Evolutionary conservation across 2,888 invertebrate species (phyloP), one percentile per base, ranked within the genome.

Genomic region (Parelbella ahira): DNA sequence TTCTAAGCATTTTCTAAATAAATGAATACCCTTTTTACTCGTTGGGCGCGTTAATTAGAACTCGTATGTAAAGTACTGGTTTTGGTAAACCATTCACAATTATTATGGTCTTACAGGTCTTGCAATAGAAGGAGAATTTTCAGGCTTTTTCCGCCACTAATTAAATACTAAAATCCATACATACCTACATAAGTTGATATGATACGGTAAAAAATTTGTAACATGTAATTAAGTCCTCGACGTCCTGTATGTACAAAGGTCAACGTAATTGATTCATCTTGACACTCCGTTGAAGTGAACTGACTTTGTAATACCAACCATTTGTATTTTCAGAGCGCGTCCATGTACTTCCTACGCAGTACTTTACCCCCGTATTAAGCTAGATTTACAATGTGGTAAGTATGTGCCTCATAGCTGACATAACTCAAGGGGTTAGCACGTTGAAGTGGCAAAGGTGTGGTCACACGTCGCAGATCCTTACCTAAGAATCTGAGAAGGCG

Each of bases 21-120:
- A 36, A 36, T 18, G 24, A 36, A 15, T 25, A 25, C 36, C 36
- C 36, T 18, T 13, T 36, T 34, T 11, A 15, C 33, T 13, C n/a
- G 10, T 24, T 6, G 24, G 20, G 10, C 4, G n/a, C n/a, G n/a
- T n/a, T 25, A 12, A 36, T 36, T 18, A 25, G 18, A 25, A 7
- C 4, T 15, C 12, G 10, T 8, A 18, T 34, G 13, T 32, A 27
- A 12, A 13, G 13, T 5, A 10, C 25, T n/a, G n/a, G n/a, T n/a
- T n/a, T n/a, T n/a, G n/a, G n/a, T n/a, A n/a, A n/a, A n/a, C n/a
- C n/a, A n/a, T n/a, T n/a, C n/a, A n/a, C n/a, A n/a, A n/a, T n/a
- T n/a, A n/a, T n/a, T n/a, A n/a, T n/a, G n/a, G n/a, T n/a, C n/a
- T n/a, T n/a, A n/a, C n/a, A n/a, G n/a, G n/a, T n/a, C n/a, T n/a